A percentile compares a stretch with the other conserved stretches of the same genome.
phyloP scores from a whole-genome alignment of 1,140 invertebrate genomes.

The Portunus trituberculatus region DNA sequence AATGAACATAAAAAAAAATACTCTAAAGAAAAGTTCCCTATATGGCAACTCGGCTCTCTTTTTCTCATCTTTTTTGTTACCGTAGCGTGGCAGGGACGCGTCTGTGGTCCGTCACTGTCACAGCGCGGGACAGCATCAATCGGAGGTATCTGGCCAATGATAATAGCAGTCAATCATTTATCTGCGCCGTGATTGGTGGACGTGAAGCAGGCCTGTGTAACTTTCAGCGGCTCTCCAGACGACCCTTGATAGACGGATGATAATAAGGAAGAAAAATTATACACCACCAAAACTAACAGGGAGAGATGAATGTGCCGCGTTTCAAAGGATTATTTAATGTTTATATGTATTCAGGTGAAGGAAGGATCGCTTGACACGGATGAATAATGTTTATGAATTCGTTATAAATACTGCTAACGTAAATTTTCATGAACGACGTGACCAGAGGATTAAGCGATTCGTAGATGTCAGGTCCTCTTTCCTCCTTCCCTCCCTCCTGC shows the following conservation, averaged over 20 bases:
- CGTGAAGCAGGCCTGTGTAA: slow-evolving; percentile 16
- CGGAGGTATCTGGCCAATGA: slow-evolving; percentile 56
- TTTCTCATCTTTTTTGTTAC: not conserved
- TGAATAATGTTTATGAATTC: slow-evolving; percentile 24
- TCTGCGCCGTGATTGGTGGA: slow-evolving; percentile 55
- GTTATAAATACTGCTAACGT: not conserved
- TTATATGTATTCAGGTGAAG: slow-evolving; percentile 15
- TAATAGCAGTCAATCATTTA: slow-evolving; percentile 67
- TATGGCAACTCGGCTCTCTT: not conserved
- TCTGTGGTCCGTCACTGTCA: slow-evolving; percentile 55
- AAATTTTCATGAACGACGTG: slow-evolving; percentile 12
- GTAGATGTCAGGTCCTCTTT: not conserved
- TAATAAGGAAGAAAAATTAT: slow-evolving; percentile 30
- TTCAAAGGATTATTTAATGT: not conserved
- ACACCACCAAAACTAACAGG: not conserved
- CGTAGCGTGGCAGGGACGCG: not conserved
- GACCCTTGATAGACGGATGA: slow-evolving; percentile 30
- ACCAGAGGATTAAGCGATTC: not conserved
- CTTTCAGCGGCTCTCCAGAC: slow-evolving; percentile 42
- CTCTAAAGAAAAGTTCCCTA: not conserved
- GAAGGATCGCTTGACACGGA: not conserved
- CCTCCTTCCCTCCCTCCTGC: not conserved
- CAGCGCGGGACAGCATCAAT: slow-evolving; percentile 32
- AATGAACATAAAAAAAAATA: no score
- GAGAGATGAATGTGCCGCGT: not conserved